Evolutionary conservation across 2,888 invertebrate genomes (phyloP).

Genomic region (Tetragonula carbonaria): DNA sequence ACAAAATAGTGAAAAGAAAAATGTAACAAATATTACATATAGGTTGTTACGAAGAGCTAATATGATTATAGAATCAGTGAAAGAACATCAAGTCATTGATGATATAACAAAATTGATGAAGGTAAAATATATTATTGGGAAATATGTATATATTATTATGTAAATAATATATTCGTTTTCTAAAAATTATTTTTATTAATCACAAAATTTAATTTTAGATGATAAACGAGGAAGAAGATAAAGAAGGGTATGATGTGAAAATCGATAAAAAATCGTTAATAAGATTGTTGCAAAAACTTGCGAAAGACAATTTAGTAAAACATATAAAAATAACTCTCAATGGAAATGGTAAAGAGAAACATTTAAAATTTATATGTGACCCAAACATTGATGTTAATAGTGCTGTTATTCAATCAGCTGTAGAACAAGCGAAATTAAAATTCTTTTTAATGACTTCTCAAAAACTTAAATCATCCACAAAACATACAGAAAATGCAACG

Average conservation of each 20-base stretch:
- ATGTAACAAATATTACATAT: constrained; percentile 81
- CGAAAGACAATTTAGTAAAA: constrained; percentile 86
- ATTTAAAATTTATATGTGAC: constrained; percentile 86
- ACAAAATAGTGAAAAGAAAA: constrained; percentile 66
- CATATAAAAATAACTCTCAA: constrained; percentile 85
- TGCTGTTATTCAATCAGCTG: constrained; percentile 85
- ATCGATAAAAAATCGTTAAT: constrained; percentile 88
- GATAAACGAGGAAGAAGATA: constrained; percentile 86
- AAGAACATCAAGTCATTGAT: constrained; percentile 86
- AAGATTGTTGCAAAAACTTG: constrained; percentile 86
- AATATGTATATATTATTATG: background rate
- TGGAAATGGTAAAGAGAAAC: constrained; percentile 83
- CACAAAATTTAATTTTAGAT: constrained; percentile 74
- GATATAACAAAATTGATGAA: constrained; percentile 85
- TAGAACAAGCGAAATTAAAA: constrained; percentile 88
- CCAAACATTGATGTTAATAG: constrained; percentile 84
- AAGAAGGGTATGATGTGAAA: constrained; percentile 85
- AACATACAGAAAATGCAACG: constrained; percentile 24
- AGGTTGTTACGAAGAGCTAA: constrained; percentile 86
- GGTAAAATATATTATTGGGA: constrained; percentile 69
- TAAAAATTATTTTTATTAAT: constrained; percentile 20
- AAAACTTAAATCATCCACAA: constrained; percentile 33
- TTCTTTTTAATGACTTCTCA: constrained; percentile 80
- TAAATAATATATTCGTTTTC: background rate
- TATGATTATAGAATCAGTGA: constrained; percentile 87